Evolutionary conservation across 2,113 vertebrate genomes (phyloP), one percentile per base, ranked within the genome.

Genomic region (Nothocercus nigrocapillus): DNA sequence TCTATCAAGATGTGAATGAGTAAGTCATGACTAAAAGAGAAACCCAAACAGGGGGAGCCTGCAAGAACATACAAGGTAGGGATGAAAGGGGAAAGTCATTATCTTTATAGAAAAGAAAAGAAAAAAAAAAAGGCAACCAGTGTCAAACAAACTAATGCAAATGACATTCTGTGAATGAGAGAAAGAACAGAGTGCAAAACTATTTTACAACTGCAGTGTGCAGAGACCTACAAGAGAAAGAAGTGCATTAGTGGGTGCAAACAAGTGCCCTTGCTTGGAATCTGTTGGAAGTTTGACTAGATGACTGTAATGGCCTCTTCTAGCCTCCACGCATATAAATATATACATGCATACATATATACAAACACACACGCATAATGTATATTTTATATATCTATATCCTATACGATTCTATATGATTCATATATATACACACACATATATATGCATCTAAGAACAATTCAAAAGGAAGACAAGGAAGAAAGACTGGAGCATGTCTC

Each of bases 21-120:
- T 45, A 42, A 95, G 34, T 76, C 63, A 83, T 17, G 19, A 44
- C n/a, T 62, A 3, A 68, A 66, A 24, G 2, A 28, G 3, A 38
- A 89, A 86, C 0, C 1, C 30, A 42, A 56, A 11, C 36, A 58
- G 45, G 2, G 13, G 6, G 2, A 28, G 32, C 0, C 0, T 27
- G 22, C 36, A 94, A 58, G 38, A 53, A 90, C 81, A 14, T 3
- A 74, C 2, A 7, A 44, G 7, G 32, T 27, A 72, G 19, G 62
- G 24, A 72, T 58, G 11, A 74, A 87, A 89, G 11, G n/a, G 15
- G 82, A 85, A 36, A 8, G 20, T 47, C 28, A 44, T 68, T 61
- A 68, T n/a, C 30, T 58, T 3, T 7, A 66, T 15, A 27, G 69
- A 56, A n/a, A 76, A 64, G 15, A 10, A 40, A 56, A 66, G 91